Evolutionary conservation across 2,888 invertebrate genomes (phyloP).

Genomic region (Pyralis farinalis): DNA sequence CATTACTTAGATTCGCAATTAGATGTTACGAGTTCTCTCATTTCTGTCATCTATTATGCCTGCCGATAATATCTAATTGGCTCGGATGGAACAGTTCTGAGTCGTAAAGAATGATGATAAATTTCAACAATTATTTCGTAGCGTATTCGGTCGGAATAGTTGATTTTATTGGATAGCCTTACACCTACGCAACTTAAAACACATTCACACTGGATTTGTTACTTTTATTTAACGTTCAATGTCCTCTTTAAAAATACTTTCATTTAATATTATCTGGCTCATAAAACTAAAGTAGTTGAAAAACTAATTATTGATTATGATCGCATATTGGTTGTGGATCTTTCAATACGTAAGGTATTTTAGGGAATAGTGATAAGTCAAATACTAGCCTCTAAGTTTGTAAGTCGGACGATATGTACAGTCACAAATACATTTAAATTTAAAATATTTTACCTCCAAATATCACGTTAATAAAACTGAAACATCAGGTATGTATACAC

Average conservation of each 20-base stretch:
- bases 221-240: conserved; percentile 11
- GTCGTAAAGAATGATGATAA: conserved; percentile 48
- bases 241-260: conserved; percentile 16
- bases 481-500: no score
- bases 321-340: no score
- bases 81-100: conserved; percentile 16
- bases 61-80: conserved; percentile 17
- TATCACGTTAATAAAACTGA: no score
- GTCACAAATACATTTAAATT: no score
- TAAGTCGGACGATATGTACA: no score
- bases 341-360: no score
- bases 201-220: conserved; percentile 39
- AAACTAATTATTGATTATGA: no score
- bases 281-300: no score
- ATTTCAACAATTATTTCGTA: conserved; percentile 55
- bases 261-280: no score
- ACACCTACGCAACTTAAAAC: conserved; percentile 47
- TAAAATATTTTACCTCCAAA: no score
- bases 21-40: conserved; percentile 4
- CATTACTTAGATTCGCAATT: conserved; percentile 1
- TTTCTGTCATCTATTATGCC: conserved; percentile 9
- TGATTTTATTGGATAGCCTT: conserved; percentile 50
- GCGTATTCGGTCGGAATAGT: conserved; percentile 43
- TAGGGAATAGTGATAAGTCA: no score
- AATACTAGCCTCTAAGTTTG: no score